Conservation (phyloP, 2,113 vertebrate species). For the Chionomys nivalis region DNA sequence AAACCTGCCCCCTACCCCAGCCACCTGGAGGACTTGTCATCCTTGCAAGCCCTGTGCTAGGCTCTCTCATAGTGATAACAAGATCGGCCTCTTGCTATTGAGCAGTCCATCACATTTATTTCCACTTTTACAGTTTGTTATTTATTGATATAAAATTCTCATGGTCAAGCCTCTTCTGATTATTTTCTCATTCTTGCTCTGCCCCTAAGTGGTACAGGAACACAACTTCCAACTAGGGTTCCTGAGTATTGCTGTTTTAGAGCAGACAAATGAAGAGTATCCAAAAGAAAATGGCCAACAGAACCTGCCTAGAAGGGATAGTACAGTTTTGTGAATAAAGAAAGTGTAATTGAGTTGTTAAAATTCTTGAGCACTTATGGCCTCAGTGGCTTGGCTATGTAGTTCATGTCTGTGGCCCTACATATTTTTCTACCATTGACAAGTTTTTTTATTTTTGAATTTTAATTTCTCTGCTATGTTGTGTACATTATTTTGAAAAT, state of each 20-base stretch:
- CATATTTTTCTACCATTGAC: background rate
- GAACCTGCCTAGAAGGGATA: background rate
- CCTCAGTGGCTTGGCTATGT: background rate
- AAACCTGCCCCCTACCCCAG: background rate
- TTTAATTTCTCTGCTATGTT: background rate
- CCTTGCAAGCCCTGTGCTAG: background rate
- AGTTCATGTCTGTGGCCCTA: background rate
- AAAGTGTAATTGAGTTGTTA: background rate
- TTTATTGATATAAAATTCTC: background rate
- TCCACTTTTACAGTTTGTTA: background rate
- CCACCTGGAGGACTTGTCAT: background rate
- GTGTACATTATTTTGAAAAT: constrained; percentile 17
- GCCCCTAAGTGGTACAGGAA: background rate
- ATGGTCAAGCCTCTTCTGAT: background rate
- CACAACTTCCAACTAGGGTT: background rate
- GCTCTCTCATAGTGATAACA: background rate
- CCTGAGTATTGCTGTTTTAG: background rate
- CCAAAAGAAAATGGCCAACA: background rate
- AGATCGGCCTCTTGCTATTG: background rate
- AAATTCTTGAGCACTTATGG: background rate
- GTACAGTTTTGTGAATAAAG: background rate
- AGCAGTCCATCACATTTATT: background rate
- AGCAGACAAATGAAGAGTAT: background rate
- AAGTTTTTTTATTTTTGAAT: constrained; percentile 21
- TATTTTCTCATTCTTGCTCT: background rate